phyloP scores from a whole-genome alignment of 2,113 vertebrate genomes.

The Sinosuthora webbiana region DNA sequence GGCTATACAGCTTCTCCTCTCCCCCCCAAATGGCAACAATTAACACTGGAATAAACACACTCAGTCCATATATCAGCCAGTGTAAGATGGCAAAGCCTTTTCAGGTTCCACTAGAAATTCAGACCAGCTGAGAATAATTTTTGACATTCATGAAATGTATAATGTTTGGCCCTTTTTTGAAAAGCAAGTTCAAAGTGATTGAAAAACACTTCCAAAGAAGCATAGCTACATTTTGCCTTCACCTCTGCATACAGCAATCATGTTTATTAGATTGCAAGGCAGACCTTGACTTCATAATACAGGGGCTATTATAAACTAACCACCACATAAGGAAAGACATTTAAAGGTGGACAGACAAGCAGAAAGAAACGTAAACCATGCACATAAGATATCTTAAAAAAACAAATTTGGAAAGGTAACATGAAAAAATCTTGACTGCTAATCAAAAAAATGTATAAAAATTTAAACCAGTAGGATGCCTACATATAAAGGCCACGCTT shows the following conservation, averaged over 20 bases:
- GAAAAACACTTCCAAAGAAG: neutral
- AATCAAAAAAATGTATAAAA: constrained; percentile 45
- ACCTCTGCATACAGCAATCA: fast-evolving
- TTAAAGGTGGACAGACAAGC: neutral
- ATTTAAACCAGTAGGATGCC: neutral
- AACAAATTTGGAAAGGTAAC: neutral
- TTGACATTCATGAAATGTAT: neutral
- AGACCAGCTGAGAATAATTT: neutral
- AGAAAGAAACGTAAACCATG: neutral
- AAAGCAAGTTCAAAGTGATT: neutral
- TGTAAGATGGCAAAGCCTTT: neutral
- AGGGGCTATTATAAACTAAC: neutral
- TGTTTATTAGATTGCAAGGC: neutral
- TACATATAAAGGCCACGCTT: neutral
- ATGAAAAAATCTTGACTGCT: constrained; percentile 11
- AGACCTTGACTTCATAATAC: neutral
- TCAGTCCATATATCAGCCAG: neutral
- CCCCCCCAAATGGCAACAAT: neutral
- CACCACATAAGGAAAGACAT: neutral
- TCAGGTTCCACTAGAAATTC: neutral
- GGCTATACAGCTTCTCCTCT: neutral
- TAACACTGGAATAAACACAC: neutral
- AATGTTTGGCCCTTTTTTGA: neutral
- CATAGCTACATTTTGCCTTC: neutral
- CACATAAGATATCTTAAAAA: neutral